Conservation (phyloP, 2,113 vertebrate genomes). For the Electrona antarctica region DNA sequence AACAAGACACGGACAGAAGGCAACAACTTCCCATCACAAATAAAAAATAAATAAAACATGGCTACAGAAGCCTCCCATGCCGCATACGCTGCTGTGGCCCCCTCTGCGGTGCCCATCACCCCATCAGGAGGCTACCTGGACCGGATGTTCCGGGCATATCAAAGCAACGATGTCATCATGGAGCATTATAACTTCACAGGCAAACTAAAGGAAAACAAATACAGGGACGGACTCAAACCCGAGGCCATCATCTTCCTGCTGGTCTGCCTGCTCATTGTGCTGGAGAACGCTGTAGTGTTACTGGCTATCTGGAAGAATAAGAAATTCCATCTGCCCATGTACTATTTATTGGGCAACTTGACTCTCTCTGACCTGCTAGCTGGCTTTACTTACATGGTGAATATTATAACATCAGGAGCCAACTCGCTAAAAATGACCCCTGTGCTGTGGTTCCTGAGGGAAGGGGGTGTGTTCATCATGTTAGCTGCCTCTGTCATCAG, state of each 20-base stretch:
- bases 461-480: constrained; percentile 88
- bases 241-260: constrained; percentile 82
- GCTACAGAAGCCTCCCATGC: constrained; percentile 53
- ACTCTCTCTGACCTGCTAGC: constrained; percentile 90
- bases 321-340: constrained; percentile 91
- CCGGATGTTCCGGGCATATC: constrained; percentile 75
- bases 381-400: constrained; percentile 88
- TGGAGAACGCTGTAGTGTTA: constrained; percentile 87
- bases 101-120: constrained; percentile 29
- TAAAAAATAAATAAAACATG: constrained; percentile 18
- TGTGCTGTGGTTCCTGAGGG: constrained; percentile 85
- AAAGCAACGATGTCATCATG: constrained; percentile 77
- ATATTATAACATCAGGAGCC: constrained; percentile 87
- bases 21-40: neutral
- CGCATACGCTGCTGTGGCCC: constrained; percentile 30
- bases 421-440: constrained; percentile 86
- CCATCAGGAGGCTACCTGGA: constrained; percentile 50
- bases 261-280: constrained; percentile 85
- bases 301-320: constrained; percentile 88
- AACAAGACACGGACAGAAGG: neutral
- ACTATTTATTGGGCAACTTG: constrained; percentile 88
- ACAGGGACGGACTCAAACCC: constrained; percentile 80
- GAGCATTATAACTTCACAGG: constrained; percentile 90
- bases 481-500: constrained; percentile 87
- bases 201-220: constrained; percentile 82